phyloP scores from a whole-genome alignment of 2,113 vertebrate genomes.

The Bolborhynchus lineola region DNA sequence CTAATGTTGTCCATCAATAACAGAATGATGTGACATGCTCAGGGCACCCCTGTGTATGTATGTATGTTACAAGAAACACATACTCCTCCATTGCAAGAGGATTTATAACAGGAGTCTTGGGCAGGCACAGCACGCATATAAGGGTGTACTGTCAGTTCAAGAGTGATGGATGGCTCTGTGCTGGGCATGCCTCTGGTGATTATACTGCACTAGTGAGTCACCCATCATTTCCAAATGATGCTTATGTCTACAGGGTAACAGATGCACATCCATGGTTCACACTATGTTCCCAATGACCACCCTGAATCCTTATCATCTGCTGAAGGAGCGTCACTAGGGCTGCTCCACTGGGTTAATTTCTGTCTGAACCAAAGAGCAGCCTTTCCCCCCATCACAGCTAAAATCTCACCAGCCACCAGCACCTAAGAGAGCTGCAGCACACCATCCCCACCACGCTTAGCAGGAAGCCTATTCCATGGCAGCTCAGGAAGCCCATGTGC shows the following conservation, averaged over 20 bases:
- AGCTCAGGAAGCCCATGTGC: neutral
- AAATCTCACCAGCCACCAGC: neutral
- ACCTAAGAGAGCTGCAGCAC: neutral
- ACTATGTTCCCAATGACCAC: neutral
- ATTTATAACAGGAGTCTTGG: neutral
- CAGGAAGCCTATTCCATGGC: neutral
- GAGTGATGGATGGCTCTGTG: neutral
- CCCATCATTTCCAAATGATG: neutral
- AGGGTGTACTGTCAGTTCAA: neutral
- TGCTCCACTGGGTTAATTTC: neutral
- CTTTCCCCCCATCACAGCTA: neutral
- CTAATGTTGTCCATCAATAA: neutral
- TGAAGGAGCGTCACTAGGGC: neutral
- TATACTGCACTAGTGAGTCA: neutral
- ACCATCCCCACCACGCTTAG: neutral
- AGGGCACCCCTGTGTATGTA: neutral
- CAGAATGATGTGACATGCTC: neutral
- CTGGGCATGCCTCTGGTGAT: neutral
- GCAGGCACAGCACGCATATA: neutral
- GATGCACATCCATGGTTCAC: neutral
- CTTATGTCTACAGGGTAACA: neutral
- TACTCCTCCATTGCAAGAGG: neutral
- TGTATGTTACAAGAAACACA: neutral
- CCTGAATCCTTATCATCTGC: neutral
- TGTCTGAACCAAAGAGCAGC: neutral